Base-by-base conservation (phyloP, 2,888 invertebrate species). In the Sclerodermus sp. region DNA sequence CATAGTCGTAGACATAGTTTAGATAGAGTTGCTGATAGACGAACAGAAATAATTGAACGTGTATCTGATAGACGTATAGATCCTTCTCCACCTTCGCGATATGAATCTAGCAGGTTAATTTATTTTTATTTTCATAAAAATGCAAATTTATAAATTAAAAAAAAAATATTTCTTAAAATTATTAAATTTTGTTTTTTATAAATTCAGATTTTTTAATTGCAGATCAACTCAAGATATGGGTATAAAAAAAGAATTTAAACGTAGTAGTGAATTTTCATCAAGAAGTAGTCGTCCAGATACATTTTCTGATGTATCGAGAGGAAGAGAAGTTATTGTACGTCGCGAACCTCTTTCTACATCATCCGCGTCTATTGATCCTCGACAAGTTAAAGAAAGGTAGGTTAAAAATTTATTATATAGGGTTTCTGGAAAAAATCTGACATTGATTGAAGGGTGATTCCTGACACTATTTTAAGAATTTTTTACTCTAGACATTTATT, bases 311-410 rank as follows among this genome's bases (percentile, higher is more conserved):
- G 71, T 72, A 5, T 66, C 73, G 3, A 71, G 77, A 23, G 72
- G 75, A n/a, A 58, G 76, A 42, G 77, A 77, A 55, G 72, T 74
- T 1, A 76, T 77, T 17, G 74, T 76, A 14, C 72, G 76, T 1
- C 70, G 77, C 39, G 77, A 77, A 44, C 49, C 73, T 39, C 58
- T 74, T 5, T 62, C 73, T 29, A 56, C 69, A 2, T 57, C 68
- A 15, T 53, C 75, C 15, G 63, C 75, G 29, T 67, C 77, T 36
- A 69, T 75, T 29, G 77, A 78, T 58, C 74, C 77, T 18, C 71
- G 77, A 38, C 77, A 74, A 58, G 74, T 73, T 5, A 77, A 77
- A 60, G 77, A 77, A 51, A 74, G 74, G 77, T 76, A 53, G 43
- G n/a, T n/a, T n/a, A n/a, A n/a, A n/a, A n/a, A n/a, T n/a, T n/a